Base-by-base conservation (phyloP, 2,113 vertebrate species). In the Pyxicephalus adspersus region DNA sequence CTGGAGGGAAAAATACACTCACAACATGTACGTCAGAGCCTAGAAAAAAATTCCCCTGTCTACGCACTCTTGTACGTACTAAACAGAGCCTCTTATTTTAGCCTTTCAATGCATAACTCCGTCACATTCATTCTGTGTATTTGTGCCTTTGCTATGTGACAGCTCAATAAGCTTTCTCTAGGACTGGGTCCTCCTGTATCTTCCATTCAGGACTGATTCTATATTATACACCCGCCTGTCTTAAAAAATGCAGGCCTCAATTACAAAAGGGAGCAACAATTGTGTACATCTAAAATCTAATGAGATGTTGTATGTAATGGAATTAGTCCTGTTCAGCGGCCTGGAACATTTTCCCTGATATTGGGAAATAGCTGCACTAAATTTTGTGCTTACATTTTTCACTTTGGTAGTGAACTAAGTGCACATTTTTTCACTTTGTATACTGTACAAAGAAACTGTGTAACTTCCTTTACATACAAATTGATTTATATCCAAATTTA, bases 11-110 rank as follows among this genome's bases (percentile, higher is more conserved):
- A 68, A 13, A 52, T 26, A 45, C 64, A 67, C 52, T 65, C 25
- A 52, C 60, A 81, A 64, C 52, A 34, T 57, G 79, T 31, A 81
- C 79, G 79, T 74, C 78, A 81, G 58, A 74, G 68, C n/a, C 68
- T 54, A 73, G 22, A 22, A 72, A 81, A 45, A 81, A 50, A 81
- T 65, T 65, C 79, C 58, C 79, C 38, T 60, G 60, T 81, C 60
- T 73, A 81, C 79, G 68, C 79, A 81, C 68, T 80, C 60, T 45
- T n/a, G 7, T 81, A 74, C 70, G 79, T 70, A 81, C 68, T 65
- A 73, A 31, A 71, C 61, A 81, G 65, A 51, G 60, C 3, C 79
- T 74, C 79, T 73, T 81, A 73, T 73, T 64, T 81, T 65, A 81
- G 79, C 70, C 26, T 18, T 64, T 72, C 38, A 64, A 23, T 81